Base-by-base conservation (phyloP, 1,140 invertebrate genomes). In the Drosophila subpulchrella region DNA sequence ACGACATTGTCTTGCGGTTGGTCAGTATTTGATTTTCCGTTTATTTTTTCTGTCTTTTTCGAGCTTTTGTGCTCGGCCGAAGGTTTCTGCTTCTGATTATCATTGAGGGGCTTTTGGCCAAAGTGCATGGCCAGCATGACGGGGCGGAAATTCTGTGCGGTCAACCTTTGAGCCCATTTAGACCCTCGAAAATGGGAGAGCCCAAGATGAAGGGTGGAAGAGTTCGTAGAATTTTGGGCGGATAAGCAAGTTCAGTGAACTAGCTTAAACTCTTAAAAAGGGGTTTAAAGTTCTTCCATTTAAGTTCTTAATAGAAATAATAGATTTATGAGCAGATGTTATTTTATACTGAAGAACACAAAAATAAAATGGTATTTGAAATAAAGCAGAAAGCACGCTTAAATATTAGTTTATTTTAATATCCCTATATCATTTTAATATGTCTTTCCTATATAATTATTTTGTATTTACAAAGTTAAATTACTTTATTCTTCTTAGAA, bases 71-170 rank as follows among this genome's bases (percentile, higher is more conserved):
- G 65, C 15, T 32, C 8, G 17, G 15, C 41, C 41, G 75, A 78
- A 78, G 75, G 75, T 77, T 78, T 67, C 44, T 56, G 62, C 48
- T 55, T 63, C 24, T 48, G 74, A 66, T 76, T 76, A 76, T 44
- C 42, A 41, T 59, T 30, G 36, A 67, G 47, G 67, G 42, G 48
- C 66, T 68, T 59, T 63, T 67, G 73, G 73, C 59, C 73, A 76
- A 76, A 76, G 73, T 76, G 73, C 73, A 76, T 76, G 73, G 73
- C 73, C 73, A 76, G 41, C 73, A 67, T 76, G 73, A 76, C 73
- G 54, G 42, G 50, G 73, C 73, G 74, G 53, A 67, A 55, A 67
- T 67, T 48, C n/a, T 2, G 32, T 42, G 32, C 42, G 53, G 41
- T 4, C 58, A 51, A 65, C 65, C 65, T 68, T 61, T 65, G 24